Base-by-base conservation (phyloP, 2,113 vertebrate genomes). In the Dasyprocta punctata region DNA sequence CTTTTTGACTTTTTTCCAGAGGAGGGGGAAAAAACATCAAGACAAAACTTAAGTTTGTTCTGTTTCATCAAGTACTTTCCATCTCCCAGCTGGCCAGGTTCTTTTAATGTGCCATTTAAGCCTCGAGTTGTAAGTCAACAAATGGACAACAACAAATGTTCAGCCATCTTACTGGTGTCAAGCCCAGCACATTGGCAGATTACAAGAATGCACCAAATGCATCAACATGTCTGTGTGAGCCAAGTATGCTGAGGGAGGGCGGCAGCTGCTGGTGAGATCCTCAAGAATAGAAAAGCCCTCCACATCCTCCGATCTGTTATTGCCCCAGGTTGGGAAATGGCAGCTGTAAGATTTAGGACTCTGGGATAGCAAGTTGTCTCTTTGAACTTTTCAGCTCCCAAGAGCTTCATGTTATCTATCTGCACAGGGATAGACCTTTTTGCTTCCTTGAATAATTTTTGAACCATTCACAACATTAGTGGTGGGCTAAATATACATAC, bases 141-240 rank as follows among this genome's bases (percentile, higher is more conserved):
- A 97, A 97, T 93, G 93, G 92, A 69, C 90, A 92, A 54, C 61
- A 96, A 44, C 97, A 97, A 97, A 96, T 97, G 93, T 86, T 88
- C 80, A 5, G 69, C 77, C 86, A 36, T 90, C 87, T 92, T 86
- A 22, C 4, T 93, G 93, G 90, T 93, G 92, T 95, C 92, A 73
- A 80, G 93, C 90, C 96, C 84, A 90, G 87, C 95, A 96, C 83
- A 52, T 1, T 90, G 95, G 92, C 96, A 94, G 89, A 80, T 90
- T 86, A 38, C 30, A 60, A 3, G 81, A 93, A 73, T 12, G 73
- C 30, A 67, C 90, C 92, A 92, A 96, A 94, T 88, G 96, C 54
- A 33, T 63, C 89, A 95, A 95, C 84, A 94, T 75, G 91, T 78
- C 67, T 67, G 28, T 17, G 2, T 56, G 92, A 92, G 93, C 87